A percentile compares a stretch with the other conserved stretches of the same genome.
Conservation (phyloP, 2,113 vertebrate genomes). For the Gadus macrocephalus region DNA sequence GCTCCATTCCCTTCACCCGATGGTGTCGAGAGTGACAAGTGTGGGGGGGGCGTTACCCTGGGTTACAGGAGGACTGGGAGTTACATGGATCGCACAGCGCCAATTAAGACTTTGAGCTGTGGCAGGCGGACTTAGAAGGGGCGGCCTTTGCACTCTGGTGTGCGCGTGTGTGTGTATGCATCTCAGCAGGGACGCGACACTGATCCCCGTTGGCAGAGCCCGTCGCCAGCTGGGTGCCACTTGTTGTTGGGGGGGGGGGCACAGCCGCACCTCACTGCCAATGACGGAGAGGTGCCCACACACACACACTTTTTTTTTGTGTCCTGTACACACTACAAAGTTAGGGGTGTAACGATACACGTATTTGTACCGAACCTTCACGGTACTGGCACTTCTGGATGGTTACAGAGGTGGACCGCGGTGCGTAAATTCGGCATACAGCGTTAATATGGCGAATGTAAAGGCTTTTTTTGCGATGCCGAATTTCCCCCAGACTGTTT, state of each 20-base stretch:
- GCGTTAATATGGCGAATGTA: too few species aligned
- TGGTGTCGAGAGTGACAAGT: background rate
- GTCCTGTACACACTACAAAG: too few species aligned
- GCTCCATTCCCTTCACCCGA: too few species aligned
- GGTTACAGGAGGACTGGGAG: background rate
- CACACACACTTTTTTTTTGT: background rate
- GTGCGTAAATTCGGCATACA: too few species aligned
- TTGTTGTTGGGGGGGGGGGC: constrained; percentile 17
- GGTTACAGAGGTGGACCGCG: too few species aligned
- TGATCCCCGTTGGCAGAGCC: constrained; percentile 3
- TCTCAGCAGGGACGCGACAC: constrained; percentile 39
- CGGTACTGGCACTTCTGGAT: too few species aligned
- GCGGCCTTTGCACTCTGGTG: constrained; percentile 17
- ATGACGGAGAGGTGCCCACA: constrained; percentile 7
- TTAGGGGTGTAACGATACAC: too few species aligned
- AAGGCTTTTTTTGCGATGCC: too few species aligned
- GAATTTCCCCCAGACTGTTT: too few species aligned
- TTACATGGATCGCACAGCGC: background rate
- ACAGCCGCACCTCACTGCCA: constrained; percentile 2
- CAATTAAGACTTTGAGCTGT: constrained; percentile 25
- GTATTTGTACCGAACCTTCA: too few species aligned
- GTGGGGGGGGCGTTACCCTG: background rate
- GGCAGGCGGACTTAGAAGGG: constrained; percentile 26
- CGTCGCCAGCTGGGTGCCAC: constrained; percentile 28
- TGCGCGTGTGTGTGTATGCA: constrained; percentile 10